Conservation (phyloP, 2,113 vertebrate genomes). For the Apteryx owenii region DNA sequence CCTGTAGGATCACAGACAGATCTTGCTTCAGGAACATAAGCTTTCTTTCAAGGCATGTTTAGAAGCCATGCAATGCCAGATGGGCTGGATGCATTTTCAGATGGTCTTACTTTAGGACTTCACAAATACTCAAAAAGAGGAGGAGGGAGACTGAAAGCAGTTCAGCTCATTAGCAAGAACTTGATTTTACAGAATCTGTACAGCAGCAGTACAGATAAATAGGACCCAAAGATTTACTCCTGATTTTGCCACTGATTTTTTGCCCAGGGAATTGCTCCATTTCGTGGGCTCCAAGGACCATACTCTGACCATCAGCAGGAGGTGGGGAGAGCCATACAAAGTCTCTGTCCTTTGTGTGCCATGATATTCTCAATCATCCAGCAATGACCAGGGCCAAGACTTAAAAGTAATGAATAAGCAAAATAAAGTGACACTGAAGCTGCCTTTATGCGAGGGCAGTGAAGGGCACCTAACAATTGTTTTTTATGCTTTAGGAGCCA, state of each 20-base stretch:
- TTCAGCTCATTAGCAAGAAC: not conserved
- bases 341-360: not conserved
- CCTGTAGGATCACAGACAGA: not conserved
- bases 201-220: not conserved
- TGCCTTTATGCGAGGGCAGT: not conserved
- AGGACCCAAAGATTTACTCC: not conserved
- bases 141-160: not conserved
- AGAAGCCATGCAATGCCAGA: not conserved
- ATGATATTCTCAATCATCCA: not conserved
- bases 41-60: not conserved
- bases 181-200: not conserved
- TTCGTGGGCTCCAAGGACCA: not conserved
- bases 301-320: not conserved
- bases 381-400: not conserved
- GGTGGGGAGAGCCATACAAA: not conserved
- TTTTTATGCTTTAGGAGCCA: constrained; percentile 1
- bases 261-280: not conserved
- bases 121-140: not conserved
- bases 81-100: not conserved
- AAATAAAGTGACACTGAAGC: not conserved
- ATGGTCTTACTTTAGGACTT: not conserved
- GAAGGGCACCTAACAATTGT: not conserved
- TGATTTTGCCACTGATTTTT: not conserved
- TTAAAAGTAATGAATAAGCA: constrained; percentile 6
- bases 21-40: not conserved